Evolutionary conservation across 1,140 invertebrate genomes (phyloP).

Genomic region (Drosophila santomea): DNA sequence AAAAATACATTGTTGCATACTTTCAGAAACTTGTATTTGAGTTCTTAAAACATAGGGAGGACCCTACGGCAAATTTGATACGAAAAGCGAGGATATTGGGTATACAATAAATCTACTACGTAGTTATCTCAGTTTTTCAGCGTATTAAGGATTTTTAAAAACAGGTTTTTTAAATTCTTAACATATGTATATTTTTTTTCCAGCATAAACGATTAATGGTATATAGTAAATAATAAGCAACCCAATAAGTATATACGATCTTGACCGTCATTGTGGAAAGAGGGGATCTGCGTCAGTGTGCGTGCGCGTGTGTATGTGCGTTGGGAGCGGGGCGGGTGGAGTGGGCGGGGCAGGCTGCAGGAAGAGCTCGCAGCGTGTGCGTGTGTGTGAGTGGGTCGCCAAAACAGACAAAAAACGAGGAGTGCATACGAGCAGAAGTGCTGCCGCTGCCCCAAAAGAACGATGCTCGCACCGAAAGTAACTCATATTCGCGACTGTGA

Average conservation of each 20-base stretch:
- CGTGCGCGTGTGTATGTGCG: neutral
- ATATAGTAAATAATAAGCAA: neutral
- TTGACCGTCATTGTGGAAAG: neutral
- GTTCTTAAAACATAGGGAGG: too few species aligned
- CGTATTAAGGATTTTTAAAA: too few species aligned
- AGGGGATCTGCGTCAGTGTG: conserved; percentile 7
- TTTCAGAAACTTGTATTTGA: too few species aligned
- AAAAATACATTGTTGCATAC: too few species aligned
- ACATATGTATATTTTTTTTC: too few species aligned
- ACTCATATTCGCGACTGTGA: conserved; percentile 56
- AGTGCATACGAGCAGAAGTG: conserved; percentile 18
- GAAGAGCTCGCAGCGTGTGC: conserved; percentile 39
- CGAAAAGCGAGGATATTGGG: too few species aligned
- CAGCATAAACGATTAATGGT: too few species aligned
- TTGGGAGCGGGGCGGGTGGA: neutral
- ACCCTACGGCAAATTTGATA: too few species aligned
- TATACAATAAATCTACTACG: too few species aligned
- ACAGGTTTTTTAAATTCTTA: too few species aligned
- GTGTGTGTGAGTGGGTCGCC: conserved; percentile 55
- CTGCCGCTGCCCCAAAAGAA: conserved; percentile 47
- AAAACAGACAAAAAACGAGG: conserved; percentile 43
- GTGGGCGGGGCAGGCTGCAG: conserved; percentile 62
- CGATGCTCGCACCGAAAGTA: conserved; percentile 60
- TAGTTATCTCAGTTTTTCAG: too few species aligned
- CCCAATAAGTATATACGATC: neutral